Conservation (phyloP, 2,888 invertebrate species). For the Nasonia oneida region DNA sequence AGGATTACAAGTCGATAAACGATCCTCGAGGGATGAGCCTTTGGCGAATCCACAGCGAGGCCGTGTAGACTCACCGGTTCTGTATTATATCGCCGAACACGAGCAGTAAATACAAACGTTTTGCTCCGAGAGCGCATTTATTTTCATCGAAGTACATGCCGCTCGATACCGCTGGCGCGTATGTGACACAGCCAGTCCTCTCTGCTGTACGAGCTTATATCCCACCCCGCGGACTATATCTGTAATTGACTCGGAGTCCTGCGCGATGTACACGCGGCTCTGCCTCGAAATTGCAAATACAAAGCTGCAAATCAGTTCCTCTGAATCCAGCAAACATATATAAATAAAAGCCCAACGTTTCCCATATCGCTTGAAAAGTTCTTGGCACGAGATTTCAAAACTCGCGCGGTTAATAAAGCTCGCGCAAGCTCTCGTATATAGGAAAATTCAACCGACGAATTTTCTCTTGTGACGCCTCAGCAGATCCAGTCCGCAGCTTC, state of each 20-base stretch:
- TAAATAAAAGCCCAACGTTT: no score
- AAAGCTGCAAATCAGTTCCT: background rate
- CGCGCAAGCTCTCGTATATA: no score
- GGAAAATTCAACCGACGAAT: background rate
- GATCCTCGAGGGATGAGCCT: background rate
- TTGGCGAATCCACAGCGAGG: no score
- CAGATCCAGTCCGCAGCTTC: background rate
- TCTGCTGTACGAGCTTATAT: background rate
- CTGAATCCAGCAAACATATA: no score
- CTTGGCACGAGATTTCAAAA: no score
- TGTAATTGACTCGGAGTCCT: conserved; percentile 35
- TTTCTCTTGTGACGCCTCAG: background rate
- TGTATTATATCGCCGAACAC: background rate
- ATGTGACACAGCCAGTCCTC: background rate
- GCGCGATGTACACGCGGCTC: background rate
- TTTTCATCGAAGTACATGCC: no score
- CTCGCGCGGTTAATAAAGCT: no score
- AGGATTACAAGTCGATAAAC: background rate
- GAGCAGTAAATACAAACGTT: no score
- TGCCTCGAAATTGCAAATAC: conserved; percentile 22
- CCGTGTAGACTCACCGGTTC: background rate
- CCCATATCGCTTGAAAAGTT: no score
- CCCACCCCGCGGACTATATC: background rate
- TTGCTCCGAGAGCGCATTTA: no score
- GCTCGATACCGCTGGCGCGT: background rate